Conservation (phyloP, 2,888 invertebrate species). For the Apamea sordens region DNA sequence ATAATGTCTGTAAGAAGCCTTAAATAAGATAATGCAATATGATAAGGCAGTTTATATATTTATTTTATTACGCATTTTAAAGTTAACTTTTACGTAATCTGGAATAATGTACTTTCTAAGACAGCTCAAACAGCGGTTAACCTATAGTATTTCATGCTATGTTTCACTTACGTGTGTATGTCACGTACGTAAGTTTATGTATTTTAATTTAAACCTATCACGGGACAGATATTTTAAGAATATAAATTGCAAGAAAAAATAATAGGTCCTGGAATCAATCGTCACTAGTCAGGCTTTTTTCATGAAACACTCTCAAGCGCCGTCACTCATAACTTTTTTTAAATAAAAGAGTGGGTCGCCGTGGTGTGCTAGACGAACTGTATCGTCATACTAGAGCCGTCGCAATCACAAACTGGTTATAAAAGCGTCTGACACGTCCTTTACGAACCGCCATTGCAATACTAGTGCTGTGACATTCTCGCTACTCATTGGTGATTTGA, state of each 20-base stretch:
- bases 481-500: background rate
- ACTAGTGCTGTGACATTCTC: background rate
- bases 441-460: background rate
- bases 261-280: background rate
- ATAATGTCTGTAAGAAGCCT: too few relatives aligned
- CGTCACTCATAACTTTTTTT: background rate
- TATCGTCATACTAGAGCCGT: background rate
- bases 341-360: background rate
- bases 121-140: too few relatives aligned
- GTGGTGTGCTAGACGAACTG: fast-evolving
- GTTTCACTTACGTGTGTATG: background rate
- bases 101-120: too few relatives aligned
- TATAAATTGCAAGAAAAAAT: background rate
- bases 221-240: background rate
- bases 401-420: background rate
- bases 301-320: too few relatives aligned
- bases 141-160: too few relatives aligned
- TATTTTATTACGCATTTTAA: too few relatives aligned
- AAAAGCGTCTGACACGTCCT: background rate
- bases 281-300: background rate
- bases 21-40: too few relatives aligned
- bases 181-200: too few relatives aligned
- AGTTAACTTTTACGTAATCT: too few relatives aligned
- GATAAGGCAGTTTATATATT: too few relatives aligned
- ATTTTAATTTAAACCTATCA: background rate